Evolutionary conservation across 2,888 invertebrate genomes (phyloP).

Genomic region (Drosophila paranaensis): DNA sequence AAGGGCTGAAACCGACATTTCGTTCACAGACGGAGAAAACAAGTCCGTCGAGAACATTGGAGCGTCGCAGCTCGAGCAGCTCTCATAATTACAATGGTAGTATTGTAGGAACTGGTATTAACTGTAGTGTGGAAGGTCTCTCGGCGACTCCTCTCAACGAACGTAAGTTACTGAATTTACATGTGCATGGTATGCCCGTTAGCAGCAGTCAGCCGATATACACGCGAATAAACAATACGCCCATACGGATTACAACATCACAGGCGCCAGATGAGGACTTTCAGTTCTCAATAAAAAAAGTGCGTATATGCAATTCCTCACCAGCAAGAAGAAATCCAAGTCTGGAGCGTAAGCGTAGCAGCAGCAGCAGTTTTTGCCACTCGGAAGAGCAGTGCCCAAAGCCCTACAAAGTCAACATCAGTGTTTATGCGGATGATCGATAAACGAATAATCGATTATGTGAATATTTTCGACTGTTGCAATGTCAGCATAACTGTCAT

Average conservation of each 20-base stretch:
- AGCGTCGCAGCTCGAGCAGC: constrained; percentile 38
- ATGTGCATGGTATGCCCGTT: constrained; percentile 36
- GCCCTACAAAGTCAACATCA: constrained; percentile 73
- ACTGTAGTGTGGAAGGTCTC: constrained; percentile 8
- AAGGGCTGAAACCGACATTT: constrained; percentile 12
- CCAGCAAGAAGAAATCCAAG: neutral
- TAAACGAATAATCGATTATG: constrained; percentile 40
- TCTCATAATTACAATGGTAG: constrained; percentile 42
- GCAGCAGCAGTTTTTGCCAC: neutral
- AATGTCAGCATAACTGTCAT: constrained; percentile 29
- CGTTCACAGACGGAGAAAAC: neutral
- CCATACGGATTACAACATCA: constrained; percentile 63
- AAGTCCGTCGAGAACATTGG: constrained; percentile 5
- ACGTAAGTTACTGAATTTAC: constrained; percentile 48
- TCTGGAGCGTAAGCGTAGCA: neutral
- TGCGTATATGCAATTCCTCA: constrained; percentile 35
- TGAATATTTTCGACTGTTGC: constrained; percentile 5
- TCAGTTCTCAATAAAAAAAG: constrained; percentile 43
- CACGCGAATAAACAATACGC: constrained; percentile 60
- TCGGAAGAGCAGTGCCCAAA: neutral
- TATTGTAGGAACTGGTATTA: constrained; percentile 1
- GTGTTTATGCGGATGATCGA: constrained; percentile 71
- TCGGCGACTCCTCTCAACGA: constrained; percentile 34
- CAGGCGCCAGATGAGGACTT: constrained; percentile 33
- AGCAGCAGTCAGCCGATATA: constrained; percentile 38